These are phyloP conservation scores for Sinocyclocheilus anophthalmus DNA, from an alignment of 2,113 vertebrate species.

Conservation along the genomic window DNA sequence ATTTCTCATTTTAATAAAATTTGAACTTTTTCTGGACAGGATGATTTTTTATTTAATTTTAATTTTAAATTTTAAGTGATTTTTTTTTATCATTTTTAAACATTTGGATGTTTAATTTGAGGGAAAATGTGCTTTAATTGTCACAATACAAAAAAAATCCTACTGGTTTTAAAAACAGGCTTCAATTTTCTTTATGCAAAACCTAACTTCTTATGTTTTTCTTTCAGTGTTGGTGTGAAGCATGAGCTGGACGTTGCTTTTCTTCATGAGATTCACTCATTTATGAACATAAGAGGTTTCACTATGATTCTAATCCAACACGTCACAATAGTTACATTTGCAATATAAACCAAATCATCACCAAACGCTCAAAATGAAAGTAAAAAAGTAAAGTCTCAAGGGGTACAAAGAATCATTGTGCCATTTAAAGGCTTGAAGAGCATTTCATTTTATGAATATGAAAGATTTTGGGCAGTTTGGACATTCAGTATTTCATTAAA, in stretches of 20 bases:
- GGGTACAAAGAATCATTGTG: not conserved
- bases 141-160: not conserved
- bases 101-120: not conserved
- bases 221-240: not conserved
- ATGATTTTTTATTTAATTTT: too few relatives aligned
- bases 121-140: not conserved
- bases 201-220: not conserved
- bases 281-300: not conserved
- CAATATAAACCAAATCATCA: not conserved
- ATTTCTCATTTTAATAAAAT: too few relatives aligned
- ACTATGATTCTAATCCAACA: not conserved
- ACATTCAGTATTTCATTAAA: conserved; percentile 27
- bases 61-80: too few relatives aligned
- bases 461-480: not conserved
- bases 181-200: not conserved
- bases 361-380: not conserved
- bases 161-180: not conserved
- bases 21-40: too few relatives aligned
- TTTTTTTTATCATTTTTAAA: not conserved
- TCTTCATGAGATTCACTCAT: not conserved
- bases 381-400: too few relatives aligned
- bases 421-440: not conserved
- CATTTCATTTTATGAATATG: not conserved
- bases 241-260: not conserved
- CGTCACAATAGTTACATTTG: not conserved